Evolutionary conservation across 2,888 invertebrate genomes (phyloP).

Genomic region (Conus canariensis): DNA sequence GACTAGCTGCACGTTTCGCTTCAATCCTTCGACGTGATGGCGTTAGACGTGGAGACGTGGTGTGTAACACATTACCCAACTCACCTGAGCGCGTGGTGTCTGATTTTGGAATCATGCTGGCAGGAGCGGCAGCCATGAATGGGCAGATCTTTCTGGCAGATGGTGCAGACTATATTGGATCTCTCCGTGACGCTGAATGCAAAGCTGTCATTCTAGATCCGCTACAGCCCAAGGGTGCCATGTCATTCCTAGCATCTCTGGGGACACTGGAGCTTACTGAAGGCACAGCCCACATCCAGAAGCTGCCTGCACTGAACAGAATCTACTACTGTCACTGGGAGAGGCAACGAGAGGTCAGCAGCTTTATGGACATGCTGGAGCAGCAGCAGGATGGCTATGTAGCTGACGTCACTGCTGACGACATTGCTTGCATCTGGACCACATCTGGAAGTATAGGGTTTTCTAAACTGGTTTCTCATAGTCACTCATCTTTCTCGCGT

Average conservation of each 20-base stretch:
- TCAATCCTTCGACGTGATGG: too few relatives aligned
- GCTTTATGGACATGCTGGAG: constrained; percentile 41
- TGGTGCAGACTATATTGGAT: constrained; percentile 46
- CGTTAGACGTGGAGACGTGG: too few relatives aligned
- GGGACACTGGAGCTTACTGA: neutral
- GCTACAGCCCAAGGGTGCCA: constrained; percentile 22
- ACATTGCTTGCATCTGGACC: constrained; percentile 48
- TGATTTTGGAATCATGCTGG: constrained; percentile 45
- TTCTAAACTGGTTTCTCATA: constrained; percentile 49
- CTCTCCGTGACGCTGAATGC: constrained; percentile 35
- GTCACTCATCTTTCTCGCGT: constrained; percentile 3
- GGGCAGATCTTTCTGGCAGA: constrained; percentile 46
- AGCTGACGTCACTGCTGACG: constrained; percentile 43
- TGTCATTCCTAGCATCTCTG: neutral
- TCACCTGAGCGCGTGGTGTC: constrained; percentile 44
- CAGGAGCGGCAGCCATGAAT: constrained; percentile 43
- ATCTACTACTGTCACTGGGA: constrained; percentile 35
- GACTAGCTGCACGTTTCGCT: too few relatives aligned
- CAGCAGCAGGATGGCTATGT: constrained; percentile 6
- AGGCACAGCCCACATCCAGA: neutral
- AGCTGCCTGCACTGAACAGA: constrained; percentile 33
- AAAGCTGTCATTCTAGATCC: constrained; percentile 13
- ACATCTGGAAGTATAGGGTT: constrained; percentile 54
- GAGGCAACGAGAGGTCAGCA: constrained; percentile 14
- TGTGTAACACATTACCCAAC: constrained; percentile 47